Evolutionary conservation across 2,113 vertebrate genomes (phyloP), one percentile per base, ranked within the genome.

Genomic region (Chitala chitala): DNA sequence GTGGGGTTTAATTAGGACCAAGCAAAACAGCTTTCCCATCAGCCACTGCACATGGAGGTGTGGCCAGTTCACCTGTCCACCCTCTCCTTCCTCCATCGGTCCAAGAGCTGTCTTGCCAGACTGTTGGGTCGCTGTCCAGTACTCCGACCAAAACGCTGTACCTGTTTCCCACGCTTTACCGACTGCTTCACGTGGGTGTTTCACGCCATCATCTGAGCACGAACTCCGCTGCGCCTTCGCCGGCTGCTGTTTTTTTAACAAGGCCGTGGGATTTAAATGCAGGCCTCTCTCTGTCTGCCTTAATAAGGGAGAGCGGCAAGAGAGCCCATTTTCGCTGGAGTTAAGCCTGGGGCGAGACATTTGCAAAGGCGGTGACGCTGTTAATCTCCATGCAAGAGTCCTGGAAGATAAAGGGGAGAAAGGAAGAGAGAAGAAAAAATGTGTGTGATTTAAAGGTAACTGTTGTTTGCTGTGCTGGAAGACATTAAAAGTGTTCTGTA

Each of bases 361-460:
- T 48, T 48, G 64, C 22, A 42, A 68, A 68, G 64, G 64, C 24
- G 26, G 42, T 42, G 42, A 68, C 42, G 42, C 46, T 29, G n/a
- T 24, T 68, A 68, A 68, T 68, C 64, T 68, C 64, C 64, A 68
- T 46, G 64, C 40, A 38, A 68, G 38, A 68, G 40, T 46, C 42
- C 22, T 68, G 64, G 40, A 26, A 68, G 64, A 68, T 68, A 46
- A 68, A 68, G 7, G 15, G 40, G 24, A 46, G 42, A 68, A 24
- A 24, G 42, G 7, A 46, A 48, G 64, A n/a, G n/a, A 68, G 64
- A 26, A 42, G 1, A 22, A 20, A 9, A 61, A 38, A 61, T 20
- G 17, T 15, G 42, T 20, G 38, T 9, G 42, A 48, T 68, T 36
- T 26, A 46, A 68, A 68, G 64, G 64, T 68, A 68, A 48, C 40